These are phyloP conservation scores for Phalacrocorax brasilianus DNA, from an alignment of 2,113 vertebrate genomes.

Conservation along the genomic window DNA sequence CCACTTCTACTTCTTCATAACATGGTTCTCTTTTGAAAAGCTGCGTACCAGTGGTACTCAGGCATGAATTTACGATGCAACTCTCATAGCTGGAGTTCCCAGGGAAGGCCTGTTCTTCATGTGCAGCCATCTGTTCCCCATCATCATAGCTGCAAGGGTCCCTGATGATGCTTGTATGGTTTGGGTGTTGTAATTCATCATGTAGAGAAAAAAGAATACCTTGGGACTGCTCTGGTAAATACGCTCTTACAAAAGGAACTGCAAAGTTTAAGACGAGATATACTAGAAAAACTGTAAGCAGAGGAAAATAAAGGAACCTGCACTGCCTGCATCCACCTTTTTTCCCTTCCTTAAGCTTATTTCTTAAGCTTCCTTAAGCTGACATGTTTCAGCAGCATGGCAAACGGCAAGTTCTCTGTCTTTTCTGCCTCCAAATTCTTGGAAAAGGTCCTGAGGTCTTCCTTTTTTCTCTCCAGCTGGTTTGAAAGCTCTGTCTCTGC, in stretches of 20 bases:
- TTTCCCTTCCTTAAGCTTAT: slow-evolving; percentile 78
- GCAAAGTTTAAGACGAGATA: not conserved
- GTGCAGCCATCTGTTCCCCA: slow-evolving; percentile 5
- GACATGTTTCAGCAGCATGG: slow-evolving; percentile 77
- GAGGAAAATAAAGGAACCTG: not conserved
- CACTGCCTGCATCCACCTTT: slow-evolving; percentile 73
- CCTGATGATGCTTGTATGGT: not conserved
- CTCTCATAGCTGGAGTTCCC: not conserved
- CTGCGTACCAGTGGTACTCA: not conserved
- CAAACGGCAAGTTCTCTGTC: slow-evolving; percentile 77
- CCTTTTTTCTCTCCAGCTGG: slow-evolving; percentile 77
- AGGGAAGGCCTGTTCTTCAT: not conserved
- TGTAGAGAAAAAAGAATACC: not conserved
- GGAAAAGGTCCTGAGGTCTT: slow-evolving; percentile 77
- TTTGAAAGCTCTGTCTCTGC: slow-evolving; percentile 77
- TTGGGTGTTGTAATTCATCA: not conserved
- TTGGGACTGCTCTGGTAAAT: not conserved
- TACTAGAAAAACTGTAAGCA: not conserved
- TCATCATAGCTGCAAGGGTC: not conserved
- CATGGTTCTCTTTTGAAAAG: not conserved
- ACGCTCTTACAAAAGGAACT: not conserved
- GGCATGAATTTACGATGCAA: not conserved
- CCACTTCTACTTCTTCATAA: not conserved
- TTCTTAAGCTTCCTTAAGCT: slow-evolving; percentile 13
- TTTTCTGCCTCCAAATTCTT: slow-evolving; percentile 75